Percentiles rank a stretch among this genome's conserved stretches.
Evolutionary conservation across 2,113 vertebrate species (phyloP).

Genomic region (Myrmecobius fasciatus): DNA sequence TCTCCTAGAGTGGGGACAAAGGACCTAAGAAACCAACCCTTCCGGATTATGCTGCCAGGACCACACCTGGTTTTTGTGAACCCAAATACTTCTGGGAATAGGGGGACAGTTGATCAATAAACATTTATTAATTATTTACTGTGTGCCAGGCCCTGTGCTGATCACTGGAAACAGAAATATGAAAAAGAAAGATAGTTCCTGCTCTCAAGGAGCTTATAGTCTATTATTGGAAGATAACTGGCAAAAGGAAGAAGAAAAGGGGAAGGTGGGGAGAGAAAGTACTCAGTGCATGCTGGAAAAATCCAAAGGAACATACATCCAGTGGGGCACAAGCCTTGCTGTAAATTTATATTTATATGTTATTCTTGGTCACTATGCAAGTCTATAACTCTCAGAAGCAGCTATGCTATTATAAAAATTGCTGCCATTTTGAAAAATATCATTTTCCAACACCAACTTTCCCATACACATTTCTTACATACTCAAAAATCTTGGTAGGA

Average conservation of each 20-base stretch:
- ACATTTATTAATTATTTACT: neutral
- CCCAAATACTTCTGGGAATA: no score
- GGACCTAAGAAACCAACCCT: neutral
- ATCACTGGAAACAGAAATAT: neutral
- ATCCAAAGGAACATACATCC: neutral
- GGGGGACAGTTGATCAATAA: neutral
- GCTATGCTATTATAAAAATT: neutral
- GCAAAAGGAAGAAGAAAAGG: neutral
- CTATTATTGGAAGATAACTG: neutral
- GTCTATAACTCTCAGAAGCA: slow-evolving; percentile 1
- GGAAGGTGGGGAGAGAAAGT: neutral
- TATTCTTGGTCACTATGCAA: slow-evolving; percentile 14
- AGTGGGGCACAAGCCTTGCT: neutral
- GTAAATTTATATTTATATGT: slow-evolving; percentile 1
- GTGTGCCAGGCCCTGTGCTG: neutral
- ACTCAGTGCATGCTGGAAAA: neutral
- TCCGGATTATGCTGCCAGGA: neutral
- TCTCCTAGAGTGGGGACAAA: neutral
- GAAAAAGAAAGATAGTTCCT: neutral
- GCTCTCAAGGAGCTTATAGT: neutral
- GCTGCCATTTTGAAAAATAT: neutral
- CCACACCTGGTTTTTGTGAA: no score
- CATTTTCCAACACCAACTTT: neutral
- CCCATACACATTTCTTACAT: neutral
- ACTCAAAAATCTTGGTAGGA: neutral